Conservation (phyloP, 2,113 vertebrate species). For the Anarrhichthys ocellatus region DNA sequence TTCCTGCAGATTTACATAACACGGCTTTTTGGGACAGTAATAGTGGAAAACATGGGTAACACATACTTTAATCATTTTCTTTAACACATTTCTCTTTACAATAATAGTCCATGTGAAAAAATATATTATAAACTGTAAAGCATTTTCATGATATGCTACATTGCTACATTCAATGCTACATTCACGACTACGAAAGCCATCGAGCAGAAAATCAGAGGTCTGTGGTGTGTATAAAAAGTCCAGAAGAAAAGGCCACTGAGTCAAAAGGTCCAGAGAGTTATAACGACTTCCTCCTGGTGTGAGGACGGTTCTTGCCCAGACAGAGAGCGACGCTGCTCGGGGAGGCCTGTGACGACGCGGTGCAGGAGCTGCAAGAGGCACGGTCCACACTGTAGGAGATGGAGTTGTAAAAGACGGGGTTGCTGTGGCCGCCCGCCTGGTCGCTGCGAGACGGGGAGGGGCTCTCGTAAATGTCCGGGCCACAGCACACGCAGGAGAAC, state of each 20-base stretch:
- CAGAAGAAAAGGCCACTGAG: constrained; percentile 1
- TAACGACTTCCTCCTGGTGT: constrained; percentile 85
- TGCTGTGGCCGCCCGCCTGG: constrained; percentile 81
- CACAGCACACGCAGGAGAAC: constrained; percentile 82
- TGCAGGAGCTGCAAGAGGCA: constrained; percentile 80
- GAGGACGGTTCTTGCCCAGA: constrained; percentile 53
- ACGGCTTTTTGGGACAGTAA: background rate
- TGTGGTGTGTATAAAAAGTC: background rate
- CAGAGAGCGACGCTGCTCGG: constrained; percentile 74
- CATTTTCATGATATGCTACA: constrained; percentile 6
- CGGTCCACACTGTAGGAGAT: constrained; percentile 86
- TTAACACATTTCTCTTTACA: background rate
- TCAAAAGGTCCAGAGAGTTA: constrained; percentile 56
- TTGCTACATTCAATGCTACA: constrained; percentile 15
- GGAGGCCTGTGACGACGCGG: constrained; percentile 80
- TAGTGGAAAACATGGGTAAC: background rate
- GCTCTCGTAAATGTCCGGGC: constrained; percentile 65
- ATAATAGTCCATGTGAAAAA: constrained; percentile 34
- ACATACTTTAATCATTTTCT: background rate
- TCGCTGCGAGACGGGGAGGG: constrained; percentile 66
- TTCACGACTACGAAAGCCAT: constrained; percentile 16
- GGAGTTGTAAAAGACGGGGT: constrained; percentile 87
- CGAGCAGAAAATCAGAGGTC: constrained; percentile 7
- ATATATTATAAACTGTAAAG: constrained; percentile 21
- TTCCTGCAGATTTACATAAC: background rate